phyloP scores from a whole-genome alignment of 30 jellyfish, hydroid and myxozoan species.

The Aurelia sp. region DNA sequence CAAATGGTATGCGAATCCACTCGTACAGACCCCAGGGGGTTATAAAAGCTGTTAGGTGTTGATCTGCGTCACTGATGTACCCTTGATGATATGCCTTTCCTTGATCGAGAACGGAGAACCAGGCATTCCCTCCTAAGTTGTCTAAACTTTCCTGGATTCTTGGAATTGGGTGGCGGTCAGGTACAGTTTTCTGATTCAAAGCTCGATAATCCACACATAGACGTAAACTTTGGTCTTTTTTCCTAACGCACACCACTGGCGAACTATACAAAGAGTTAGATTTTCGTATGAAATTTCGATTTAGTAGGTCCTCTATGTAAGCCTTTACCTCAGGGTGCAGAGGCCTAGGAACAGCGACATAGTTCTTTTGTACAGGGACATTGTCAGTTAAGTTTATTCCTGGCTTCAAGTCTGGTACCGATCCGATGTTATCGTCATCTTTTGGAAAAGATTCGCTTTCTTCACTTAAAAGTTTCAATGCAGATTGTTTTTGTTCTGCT shows the following conservation, averaged over 20 bases:
- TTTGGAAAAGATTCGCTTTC: slow-evolving; percentile 30
- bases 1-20: slow-evolving; percentile 64
- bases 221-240: slow-evolving; percentile 32
- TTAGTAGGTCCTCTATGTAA: slow-evolving; percentile 28
- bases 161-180: slow-evolving; percentile 62
- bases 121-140: slow-evolving; percentile 29
- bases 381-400: slow-evolving; percentile 47
- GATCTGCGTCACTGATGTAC: slow-evolving; percentile 17
- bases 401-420: slow-evolving; percentile 25
- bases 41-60: slow-evolving; percentile 41
- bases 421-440: slow-evolving; percentile 47
- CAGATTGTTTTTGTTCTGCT: slow-evolving; percentile 28
- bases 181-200: slow-evolving; percentile 30
- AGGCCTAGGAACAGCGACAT: slow-evolving; percentile 42
- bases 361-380: slow-evolving; percentile 41
- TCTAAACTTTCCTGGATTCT: slow-evolving; percentile 22
- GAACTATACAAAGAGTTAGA: slow-evolving; percentile 43
- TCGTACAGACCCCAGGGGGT: slow-evolving; percentile 78
- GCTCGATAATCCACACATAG: slow-evolving; percentile 50
- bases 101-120: slow-evolving; percentile 45
- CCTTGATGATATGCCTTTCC: no score
- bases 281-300: slow-evolving; percentile 27
- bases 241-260: slow-evolving; percentile 61
- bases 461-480: slow-evolving; percentile 6
- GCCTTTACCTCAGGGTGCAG: slow-evolving; percentile 57